These are phyloP conservation scores for Oasisia sp. DNA, from an alignment of 2,888 invertebrate genomes.

Conservation along the genomic window DNA sequence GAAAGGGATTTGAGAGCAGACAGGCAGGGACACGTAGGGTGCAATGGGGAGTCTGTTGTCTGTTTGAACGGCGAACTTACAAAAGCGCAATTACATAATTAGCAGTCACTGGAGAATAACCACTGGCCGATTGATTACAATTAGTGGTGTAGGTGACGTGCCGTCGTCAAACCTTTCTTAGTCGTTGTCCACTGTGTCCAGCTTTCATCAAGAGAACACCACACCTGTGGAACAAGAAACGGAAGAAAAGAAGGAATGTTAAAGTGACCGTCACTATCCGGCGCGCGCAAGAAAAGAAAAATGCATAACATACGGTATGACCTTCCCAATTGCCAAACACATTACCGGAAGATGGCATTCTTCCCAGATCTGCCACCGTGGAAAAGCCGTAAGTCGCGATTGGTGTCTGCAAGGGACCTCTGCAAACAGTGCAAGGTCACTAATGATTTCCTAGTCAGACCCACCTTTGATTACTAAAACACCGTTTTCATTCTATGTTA, in stretches of 20 bases:
- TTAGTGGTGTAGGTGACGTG: not conserved
- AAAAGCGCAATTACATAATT: not conserved
- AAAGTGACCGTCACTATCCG: too few relatives aligned
- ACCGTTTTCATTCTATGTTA: too few relatives aligned
- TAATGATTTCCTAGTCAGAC: too few relatives aligned
- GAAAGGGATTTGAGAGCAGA: not conserved
- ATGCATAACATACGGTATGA: too few relatives aligned
- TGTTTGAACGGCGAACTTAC: not conserved
- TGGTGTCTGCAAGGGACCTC: too few relatives aligned
- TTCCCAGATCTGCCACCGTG: too few relatives aligned
- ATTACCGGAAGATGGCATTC: too few relatives aligned
- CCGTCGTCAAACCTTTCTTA: not conserved
- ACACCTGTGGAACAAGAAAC: not conserved
- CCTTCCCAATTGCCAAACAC: too few relatives aligned
- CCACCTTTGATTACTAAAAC: too few relatives aligned
- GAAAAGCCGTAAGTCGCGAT: too few relatives aligned
- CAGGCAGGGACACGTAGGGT: not conserved
- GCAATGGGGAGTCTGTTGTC: not conserved
- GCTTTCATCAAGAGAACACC: not conserved
- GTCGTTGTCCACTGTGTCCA: too few relatives aligned
- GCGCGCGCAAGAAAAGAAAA: not conserved
- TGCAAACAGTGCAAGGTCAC: too few relatives aligned
- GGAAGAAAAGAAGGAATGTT: not conserved
- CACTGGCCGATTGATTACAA: not conserved
- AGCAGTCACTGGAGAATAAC: constrained; percentile 10